Evolutionary conservation across 2,113 vertebrate species (phyloP), one percentile per base, ranked within the genome.

Genomic region (Melanotaenia duboulayi): DNA sequence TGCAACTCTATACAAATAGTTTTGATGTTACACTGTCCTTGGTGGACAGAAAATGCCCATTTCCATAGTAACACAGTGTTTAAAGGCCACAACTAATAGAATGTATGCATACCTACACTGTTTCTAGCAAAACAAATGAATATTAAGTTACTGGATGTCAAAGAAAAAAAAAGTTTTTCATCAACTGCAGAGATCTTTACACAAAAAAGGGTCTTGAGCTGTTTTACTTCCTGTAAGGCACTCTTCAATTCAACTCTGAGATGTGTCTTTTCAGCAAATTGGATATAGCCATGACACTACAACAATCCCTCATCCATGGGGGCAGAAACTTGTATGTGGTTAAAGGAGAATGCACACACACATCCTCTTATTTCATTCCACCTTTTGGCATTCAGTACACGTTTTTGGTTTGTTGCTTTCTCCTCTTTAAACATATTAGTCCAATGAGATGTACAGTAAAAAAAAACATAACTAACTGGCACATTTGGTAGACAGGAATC

Each of bases 21-120:
- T 85, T 74, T 87, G 75, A 87, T 87, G 81, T 76, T 88, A 71
- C 81, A 76, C 74, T 84, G 78, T 91, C 87, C 89, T 84, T 82
- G 74, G 80, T 76, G 81, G 58, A 92, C 40, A 83, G 68, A 70
- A 83, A 93, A 93, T 94, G 90, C 89, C 91, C 87, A 84, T 92
- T 92, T 90, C 88, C 86, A 91, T 87, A 85, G 86, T 87, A 92
- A 88, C 90, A 82, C 84, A 84, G 79, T 86, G 72, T 80, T 90
- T 84, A 87, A 83, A 88, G 84, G 89, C 91, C 81, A 82, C 65
- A 55, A 66, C 78, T 80, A 78, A 81, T 70, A 61, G 76, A 81
- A 40, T 28, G 56, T 80, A 87, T 79, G 65, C 66, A 80, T 72
- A 83, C 46, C 67, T 78, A 54, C 70, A 75, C 62, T 71, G 63